A percentile compares a stretch with the other conserved stretches of the same genome.
phyloP scores from a whole-genome alignment of 1,140 invertebrate species.

The Pachypeltis micranthus region DNA sequence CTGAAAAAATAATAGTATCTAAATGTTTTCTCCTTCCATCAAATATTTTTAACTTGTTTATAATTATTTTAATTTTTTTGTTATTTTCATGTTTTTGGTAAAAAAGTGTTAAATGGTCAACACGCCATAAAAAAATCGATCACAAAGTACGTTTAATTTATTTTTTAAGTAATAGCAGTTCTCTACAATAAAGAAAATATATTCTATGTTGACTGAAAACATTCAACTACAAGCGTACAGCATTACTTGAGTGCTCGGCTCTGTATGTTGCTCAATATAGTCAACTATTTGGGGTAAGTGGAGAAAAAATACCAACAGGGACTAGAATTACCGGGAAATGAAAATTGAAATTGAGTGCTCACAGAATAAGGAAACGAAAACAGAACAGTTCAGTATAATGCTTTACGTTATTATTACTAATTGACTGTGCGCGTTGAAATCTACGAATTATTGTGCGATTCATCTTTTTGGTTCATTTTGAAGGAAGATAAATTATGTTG shows the following conservation, averaged over 20 bases:
- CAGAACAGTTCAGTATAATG: conserved; percentile 1
- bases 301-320: no score
- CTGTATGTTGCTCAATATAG: background rate
- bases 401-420: conserved; percentile 19
- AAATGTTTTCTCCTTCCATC: background rate
- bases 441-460: conserved; percentile 21
- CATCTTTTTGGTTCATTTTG: conserved; percentile 19
- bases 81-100: background rate
- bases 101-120: background rate
- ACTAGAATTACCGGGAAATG: no score
- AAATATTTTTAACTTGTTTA: no score
- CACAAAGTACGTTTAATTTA: conserved; percentile 13
- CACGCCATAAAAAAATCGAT: conserved; percentile 12
- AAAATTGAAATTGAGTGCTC: no score
- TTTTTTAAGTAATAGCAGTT: conserved; percentile 10
- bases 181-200: conserved; percentile 20
- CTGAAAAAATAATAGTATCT: background rate
- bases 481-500: background rate
- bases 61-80: conserved; percentile 2
- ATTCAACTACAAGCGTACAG: conserved; percentile 20
- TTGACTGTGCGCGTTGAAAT: conserved; percentile 22
- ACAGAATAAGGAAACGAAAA: background rate
- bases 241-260: conserved; percentile 16
- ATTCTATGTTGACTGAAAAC: conserved; percentile 17
- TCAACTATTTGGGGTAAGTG: background rate